Evolutionary conservation across 2,113 vertebrate species (phyloP).

Genomic region (Azemiops feae): DNA sequence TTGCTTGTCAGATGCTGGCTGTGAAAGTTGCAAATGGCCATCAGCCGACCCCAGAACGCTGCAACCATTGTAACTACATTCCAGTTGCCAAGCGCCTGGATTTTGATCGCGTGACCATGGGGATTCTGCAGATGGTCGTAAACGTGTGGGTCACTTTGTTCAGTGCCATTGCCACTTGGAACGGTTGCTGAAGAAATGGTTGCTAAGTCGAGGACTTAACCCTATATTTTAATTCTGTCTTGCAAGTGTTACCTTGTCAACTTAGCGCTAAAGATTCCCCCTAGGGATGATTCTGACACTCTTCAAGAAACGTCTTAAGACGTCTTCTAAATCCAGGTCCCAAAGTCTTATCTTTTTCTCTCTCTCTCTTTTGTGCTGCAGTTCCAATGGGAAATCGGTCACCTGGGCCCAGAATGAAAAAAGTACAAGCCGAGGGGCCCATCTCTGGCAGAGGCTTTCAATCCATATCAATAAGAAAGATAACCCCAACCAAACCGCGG

Average conservation of each 20-base stretch:
- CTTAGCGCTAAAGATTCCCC: background rate
- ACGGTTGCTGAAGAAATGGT: background rate
- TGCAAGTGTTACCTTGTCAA: background rate
- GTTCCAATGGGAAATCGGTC: constrained; percentile 96
- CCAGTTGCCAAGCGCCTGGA: no score
- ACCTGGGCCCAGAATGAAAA: constrained; percentile 95
- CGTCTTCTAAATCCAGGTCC: background rate
- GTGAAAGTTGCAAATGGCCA: no score
- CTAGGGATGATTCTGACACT: background rate
- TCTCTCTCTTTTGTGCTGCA: constrained; percentile 46
- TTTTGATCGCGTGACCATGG: no score
- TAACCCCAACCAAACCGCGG: constrained; percentile 90
- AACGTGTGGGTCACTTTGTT: background rate
- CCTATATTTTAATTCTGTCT: background rate
- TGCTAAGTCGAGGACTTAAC: background rate
- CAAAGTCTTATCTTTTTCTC: background rate
- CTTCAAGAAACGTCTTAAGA: background rate
- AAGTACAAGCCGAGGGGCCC: constrained; percentile 83
- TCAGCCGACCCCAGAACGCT: no score
- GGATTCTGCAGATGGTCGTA: no score
- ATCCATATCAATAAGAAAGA: constrained; percentile 98
- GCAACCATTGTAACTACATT: no score
- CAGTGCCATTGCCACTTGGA: background rate
- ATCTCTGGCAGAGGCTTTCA: constrained; percentile 95
- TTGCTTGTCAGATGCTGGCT: no score